Evolutionary conservation across 1,140 invertebrate species (phyloP), one percentile per base, ranked within the genome.

Genomic region (Homalodisca vitripennis): DNA sequence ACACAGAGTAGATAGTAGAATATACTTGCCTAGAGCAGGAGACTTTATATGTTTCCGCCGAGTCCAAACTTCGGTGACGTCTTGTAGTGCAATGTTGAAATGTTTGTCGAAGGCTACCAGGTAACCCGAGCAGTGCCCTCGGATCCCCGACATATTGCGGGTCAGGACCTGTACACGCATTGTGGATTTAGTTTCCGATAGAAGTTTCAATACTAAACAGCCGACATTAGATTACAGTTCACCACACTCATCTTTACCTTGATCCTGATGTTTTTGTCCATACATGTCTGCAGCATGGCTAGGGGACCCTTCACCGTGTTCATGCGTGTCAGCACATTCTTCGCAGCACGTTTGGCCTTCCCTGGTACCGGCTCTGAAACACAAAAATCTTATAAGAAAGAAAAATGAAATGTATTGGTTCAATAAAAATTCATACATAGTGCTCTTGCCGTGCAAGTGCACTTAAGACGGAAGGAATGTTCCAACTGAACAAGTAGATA

Each of bases 101-200:
- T 97, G 93, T 79, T 95, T 97, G 80, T 98, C 96, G 80, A 96
- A 98, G 6, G 92, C 92, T 20, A 89, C 84, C 29, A 98, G 80
- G 74, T 86, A 91, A 1, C 92, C 96, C 66, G 87, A 87, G 70
- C 93, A 86, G 69, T 86, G 85, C 20, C 95, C 93, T 72, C 93
- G 84, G 22, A 97, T 82, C 13, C 85, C 85, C 17, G 76, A 76
- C 24, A 83, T 84, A 67, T 85, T 85, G 53, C 90, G 84, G 0
- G 88, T 87, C 64, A 85, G 81, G 27, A 91, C 83, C 88, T 90
- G 79, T 13, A 3, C 3, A 34, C 29, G 48, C 12, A 53, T 12
- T 12, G 10, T 12, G 20, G 6, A 53, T 3, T 12, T 53, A 53
- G 48, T 17, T 20, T 53, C 12, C 3, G 6, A 17, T 17, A 6